Percentiles rank a stretch among this genome's conserved stretches.
Conservation (phyloP, 1,140 invertebrate species). For the Samia ricini region DNA sequence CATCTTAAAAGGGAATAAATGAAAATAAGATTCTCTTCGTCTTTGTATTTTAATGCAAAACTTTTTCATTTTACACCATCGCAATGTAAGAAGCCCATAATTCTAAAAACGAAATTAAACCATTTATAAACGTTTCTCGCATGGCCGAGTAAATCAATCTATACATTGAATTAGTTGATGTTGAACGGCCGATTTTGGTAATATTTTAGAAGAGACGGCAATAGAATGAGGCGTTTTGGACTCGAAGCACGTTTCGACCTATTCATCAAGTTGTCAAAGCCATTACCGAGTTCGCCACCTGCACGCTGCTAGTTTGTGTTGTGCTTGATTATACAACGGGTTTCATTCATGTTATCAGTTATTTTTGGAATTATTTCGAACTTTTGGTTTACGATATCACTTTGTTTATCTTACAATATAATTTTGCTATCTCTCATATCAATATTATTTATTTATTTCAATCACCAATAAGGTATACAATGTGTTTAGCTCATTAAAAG, state of each 20-base stretch:
- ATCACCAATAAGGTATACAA: no score
- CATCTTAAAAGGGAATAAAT: no score
- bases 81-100: conserved; percentile 39
- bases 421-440: not conserved
- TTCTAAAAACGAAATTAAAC: conserved; percentile 56
- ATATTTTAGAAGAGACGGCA: conserved; percentile 60
- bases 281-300: conserved; percentile 60
- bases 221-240: conserved; percentile 61
- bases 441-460: no score
- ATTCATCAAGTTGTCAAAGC: conserved; percentile 61
- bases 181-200: conserved; percentile 62
- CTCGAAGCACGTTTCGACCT: conserved; percentile 56
- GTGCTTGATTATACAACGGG: conserved; percentile 51
- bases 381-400: not conserved
- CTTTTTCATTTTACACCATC: not conserved
- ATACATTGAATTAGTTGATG: conserved; percentile 68
- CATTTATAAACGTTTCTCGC: conserved; percentile 57
- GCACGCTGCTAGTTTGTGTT: conserved; percentile 61
- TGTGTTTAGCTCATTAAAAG: no score
- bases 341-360: conserved; percentile 53
- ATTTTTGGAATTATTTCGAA: conserved; percentile 51
- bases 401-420: not conserved
- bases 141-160: conserved; percentile 60
- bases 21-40: not conserved
- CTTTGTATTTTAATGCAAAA: not conserved